Evolutionary conservation across 2,888 invertebrate species (phyloP), one percentile per base, ranked within the genome.

Genomic region (Rotaria macrura): DNA sequence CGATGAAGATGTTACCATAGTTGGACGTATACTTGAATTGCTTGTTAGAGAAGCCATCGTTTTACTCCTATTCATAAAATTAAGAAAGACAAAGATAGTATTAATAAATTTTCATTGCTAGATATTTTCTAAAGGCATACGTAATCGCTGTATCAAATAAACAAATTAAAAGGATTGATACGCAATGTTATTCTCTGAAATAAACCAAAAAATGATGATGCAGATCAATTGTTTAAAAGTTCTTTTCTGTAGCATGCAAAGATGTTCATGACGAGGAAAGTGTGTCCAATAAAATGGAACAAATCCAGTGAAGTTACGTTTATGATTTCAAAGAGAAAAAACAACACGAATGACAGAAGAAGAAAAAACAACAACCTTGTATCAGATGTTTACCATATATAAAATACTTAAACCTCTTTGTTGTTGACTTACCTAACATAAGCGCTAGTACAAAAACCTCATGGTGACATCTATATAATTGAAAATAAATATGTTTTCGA

Each of bases 301-400:
- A 52, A 6, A 23, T 6, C 20, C 52, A 23, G 23, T 52, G 23
- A 52, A 20, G 7, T 34, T 65, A 14, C n/a, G n/a, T 65, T 38
- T 17, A 65, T 65, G 6, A 20, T 20, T 65, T 65, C 3, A 54
- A 54, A 65, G 38, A 17, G 10, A 0, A 57, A 29, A 65, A 65
- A 29, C 34, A 65, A 20, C 17, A 29, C 7, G 17, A 34, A 20
- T 34, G 20, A 20, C 14, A 65, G 65, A 65, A 65, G 34, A 29
- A 65, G n/a, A 47, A 65, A 65, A 65, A 65, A 65, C 65, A 65
- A 65, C 65, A 65, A 65, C 65, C 65, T 65, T 65, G 65, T 65
- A 34, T 65, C 20, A 29, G 20, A 65, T 65, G 34, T 65, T 65
- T 20, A 14, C 65, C 65, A 65, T 65, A 65, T 20, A 34, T 38